These are phyloP conservation scores for Porites rus DNA, from an alignment of 92 coral and sea anemone genomes.

Conservation along the genomic window DNA sequence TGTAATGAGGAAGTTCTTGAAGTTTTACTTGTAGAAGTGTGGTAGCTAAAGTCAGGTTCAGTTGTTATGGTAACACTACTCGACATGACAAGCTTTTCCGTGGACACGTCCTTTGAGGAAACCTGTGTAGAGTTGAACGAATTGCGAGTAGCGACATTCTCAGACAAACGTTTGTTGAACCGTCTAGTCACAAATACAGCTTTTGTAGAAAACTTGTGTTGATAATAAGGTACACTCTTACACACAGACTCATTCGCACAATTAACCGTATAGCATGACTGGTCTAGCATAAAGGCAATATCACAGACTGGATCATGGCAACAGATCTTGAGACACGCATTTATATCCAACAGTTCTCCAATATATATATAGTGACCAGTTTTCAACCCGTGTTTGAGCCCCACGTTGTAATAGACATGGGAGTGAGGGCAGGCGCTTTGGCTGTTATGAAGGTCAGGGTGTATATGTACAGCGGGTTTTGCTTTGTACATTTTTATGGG, in stretches of 20 bases:
- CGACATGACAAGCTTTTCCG: background rate
- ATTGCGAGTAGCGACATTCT: background rate
- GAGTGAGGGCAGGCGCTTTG: constrained; percentile 60
- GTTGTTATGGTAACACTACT: background rate
- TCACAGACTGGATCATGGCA: constrained; percentile 79
- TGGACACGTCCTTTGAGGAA: background rate
- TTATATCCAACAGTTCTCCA: constrained; percentile 67
- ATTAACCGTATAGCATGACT: constrained; percentile 77
- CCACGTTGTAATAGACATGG: constrained; percentile 34
- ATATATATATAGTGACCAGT: constrained; percentile 79
- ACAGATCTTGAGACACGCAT: constrained; percentile 74
- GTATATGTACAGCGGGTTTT: background rate
- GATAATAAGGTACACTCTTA: constrained; percentile 57
- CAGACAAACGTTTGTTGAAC: constrained; percentile 49
- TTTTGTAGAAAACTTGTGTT: constrained; percentile 59
- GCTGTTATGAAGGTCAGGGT: background rate
- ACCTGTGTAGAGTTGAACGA: too few relatives aligned
- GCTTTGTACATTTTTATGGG: background rate
- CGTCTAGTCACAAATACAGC: constrained; percentile 69
- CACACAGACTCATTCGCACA: constrained; percentile 74
- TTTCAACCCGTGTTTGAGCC: constrained; percentile 68
- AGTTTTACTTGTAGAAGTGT: background rate
- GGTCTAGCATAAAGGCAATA: constrained; percentile 82
- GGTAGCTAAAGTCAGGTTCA: background rate
- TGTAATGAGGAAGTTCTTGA: background rate